Conservation (phyloP, 2,797 vertebrate genomes). For the Clarias pachynema region DNA sequence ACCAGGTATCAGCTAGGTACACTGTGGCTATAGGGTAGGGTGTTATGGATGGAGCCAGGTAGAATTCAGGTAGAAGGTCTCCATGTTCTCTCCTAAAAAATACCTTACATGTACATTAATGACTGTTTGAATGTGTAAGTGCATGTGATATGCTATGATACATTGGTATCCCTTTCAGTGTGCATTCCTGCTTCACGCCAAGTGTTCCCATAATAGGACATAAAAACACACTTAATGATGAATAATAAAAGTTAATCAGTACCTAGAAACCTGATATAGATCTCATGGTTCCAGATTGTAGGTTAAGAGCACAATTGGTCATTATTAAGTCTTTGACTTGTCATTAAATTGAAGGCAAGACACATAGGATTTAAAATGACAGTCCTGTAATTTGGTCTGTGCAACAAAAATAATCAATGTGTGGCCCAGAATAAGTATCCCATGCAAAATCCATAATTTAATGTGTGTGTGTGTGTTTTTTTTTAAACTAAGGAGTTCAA, state of each 20-base stretch:
- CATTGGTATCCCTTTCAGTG: neutral
- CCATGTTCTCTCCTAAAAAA: neutral
- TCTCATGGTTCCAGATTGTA: neutral
- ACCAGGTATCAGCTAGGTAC: neutral
- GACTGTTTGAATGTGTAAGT: neutral
- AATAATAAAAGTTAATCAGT: neutral
- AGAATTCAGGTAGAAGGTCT: neutral
- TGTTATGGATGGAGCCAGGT: neutral
- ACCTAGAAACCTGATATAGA: neutral
- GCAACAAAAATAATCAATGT: neutral
- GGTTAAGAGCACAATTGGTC: neutral
- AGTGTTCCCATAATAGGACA: neutral
- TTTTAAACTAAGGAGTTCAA: neutral
- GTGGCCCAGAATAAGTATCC: neutral
- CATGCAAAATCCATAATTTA: constrained; percentile 12
- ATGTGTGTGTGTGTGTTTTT: neutral
- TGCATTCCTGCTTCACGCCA: neutral
- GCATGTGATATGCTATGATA: neutral
- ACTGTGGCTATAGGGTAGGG: neutral
- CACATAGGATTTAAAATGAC: neutral
- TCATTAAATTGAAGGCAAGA: neutral
- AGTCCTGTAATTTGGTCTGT: neutral
- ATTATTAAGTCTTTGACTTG: neutral
- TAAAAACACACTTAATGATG: neutral
- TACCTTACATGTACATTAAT: no score